Evolutionary conservation across 2,113 vertebrate species (phyloP).

Genomic region (Triplophysa tibetana): DNA sequence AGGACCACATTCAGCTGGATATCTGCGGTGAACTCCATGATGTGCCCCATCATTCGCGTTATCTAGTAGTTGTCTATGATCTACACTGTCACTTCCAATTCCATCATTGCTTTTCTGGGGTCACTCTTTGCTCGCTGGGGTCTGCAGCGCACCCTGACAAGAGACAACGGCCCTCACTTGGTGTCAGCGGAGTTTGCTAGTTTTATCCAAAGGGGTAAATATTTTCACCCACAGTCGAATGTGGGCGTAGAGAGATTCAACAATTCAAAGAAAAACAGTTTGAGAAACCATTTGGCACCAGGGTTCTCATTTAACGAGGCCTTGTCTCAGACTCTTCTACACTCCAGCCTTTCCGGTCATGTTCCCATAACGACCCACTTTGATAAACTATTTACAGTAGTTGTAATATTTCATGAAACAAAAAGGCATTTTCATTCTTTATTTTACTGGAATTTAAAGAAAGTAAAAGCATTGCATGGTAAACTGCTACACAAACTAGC

Average conservation of each 20-base stretch:
- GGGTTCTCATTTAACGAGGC: not conserved
- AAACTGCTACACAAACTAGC: no score
- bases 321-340: not conserved
- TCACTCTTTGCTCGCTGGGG: not conserved
- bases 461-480: no score
- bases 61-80: not conserved
- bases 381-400: no score
- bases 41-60: no score
- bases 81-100: not conserved
- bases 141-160: no score
- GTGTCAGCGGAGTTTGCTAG: no score
- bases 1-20: slow-evolving; percentile 74
- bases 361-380: no score
- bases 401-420: no score
- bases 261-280: not conserved
- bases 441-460: no score
- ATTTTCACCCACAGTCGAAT: slow-evolving; percentile 15
- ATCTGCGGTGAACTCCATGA: slow-evolving; percentile 82
- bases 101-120: not conserved
- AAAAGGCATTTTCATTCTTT: no score
- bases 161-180: not conserved
- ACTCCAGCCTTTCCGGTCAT: no score
- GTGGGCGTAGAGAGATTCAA: not conserved
- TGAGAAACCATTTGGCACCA: no score
- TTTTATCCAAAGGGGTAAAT: not conserved